phyloP scores from a whole-genome alignment of 92 coral and sea anemone species.

The Pocillopora grandis region DNA sequence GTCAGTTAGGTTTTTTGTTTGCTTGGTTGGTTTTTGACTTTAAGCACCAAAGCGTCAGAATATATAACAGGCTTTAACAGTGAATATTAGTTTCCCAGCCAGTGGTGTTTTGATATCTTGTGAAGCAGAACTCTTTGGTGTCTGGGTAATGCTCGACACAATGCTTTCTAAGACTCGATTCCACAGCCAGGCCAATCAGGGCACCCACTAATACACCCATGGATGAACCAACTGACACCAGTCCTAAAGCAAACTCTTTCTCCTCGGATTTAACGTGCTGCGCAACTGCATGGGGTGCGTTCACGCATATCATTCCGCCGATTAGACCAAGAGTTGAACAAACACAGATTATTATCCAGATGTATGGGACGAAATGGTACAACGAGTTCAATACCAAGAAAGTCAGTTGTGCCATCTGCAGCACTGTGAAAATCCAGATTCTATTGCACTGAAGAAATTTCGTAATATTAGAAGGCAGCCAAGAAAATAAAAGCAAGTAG shows the following conservation, averaged over 20 bases:
- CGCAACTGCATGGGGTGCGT: conserved; percentile 83
- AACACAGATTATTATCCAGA: conserved; percentile 64
- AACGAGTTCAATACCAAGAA: conserved; percentile 72
- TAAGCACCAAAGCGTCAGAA: no score
- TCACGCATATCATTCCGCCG: conserved; percentile 75
- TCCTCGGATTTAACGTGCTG: conserved; percentile 59
- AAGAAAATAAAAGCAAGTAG: conserved; percentile 69
- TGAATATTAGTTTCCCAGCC: conserved; percentile 84
- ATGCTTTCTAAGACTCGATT: conserved; percentile 59
- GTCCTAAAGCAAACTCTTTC: conserved; percentile 82
- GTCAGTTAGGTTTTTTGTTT: no score
- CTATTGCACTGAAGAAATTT: conserved; percentile 53
- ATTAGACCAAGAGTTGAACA: conserved; percentile 80
- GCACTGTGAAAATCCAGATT: conserved; percentile 77
- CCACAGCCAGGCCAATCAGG: conserved; percentile 66
- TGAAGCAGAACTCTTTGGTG: conserved; percentile 61
- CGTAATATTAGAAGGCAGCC: conserved; percentile 41
- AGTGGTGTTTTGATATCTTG: conserved; percentile 67
- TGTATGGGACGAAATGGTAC: conserved; percentile 73
- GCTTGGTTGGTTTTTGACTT: no score
- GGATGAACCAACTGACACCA: conserved; percentile 76
- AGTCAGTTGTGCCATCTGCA: conserved; percentile 65
- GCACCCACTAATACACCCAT: conserved; percentile 74
- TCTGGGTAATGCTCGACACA: conserved; percentile 61
- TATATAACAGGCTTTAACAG: conserved; percentile 29